phyloP scores from a whole-genome alignment of 2,797 vertebrate genomes.

The Vireo griseus region DNA sequence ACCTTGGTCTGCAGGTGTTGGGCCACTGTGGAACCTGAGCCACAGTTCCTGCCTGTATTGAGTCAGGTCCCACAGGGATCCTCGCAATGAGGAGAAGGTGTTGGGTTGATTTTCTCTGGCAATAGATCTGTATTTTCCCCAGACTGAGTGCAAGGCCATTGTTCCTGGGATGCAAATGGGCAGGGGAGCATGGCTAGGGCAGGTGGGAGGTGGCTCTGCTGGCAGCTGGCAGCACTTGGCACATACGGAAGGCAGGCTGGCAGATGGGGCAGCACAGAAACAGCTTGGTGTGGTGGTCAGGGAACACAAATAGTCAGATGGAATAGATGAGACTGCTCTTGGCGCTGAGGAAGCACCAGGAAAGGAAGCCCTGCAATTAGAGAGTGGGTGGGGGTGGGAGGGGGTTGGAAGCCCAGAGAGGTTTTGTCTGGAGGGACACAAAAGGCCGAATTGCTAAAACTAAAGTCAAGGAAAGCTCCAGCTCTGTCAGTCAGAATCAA shows the following conservation, averaged over 20 bases:
- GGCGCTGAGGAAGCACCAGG: neutral
- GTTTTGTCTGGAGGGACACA: neutral
- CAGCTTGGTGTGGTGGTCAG: neutral
- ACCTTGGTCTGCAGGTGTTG: neutral
- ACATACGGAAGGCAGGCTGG: neutral
- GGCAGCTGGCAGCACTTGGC: neutral
- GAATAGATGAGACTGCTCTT: neutral
- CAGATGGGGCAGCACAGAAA: neutral
- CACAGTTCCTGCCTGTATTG: neutral
- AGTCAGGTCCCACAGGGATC: neutral
- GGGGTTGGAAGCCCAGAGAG: neutral
- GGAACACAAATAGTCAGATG: neutral
- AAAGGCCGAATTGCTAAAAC: neutral
- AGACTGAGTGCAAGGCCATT: neutral
- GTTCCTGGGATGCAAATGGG: neutral
- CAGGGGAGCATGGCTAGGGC: accelerated
- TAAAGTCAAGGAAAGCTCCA: neutral
- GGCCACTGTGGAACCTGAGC: neutral
- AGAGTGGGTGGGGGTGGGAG: neutral
- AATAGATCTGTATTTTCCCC: neutral
- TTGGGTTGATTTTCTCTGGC: neutral
- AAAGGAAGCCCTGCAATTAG: neutral
- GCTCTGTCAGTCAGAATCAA: neutral
- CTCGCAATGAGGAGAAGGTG: accelerated
- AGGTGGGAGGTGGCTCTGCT: neutral